phyloP scores from a whole-genome alignment of 1,140 invertebrate genomes.

The Bombus fervidus region DNA sequence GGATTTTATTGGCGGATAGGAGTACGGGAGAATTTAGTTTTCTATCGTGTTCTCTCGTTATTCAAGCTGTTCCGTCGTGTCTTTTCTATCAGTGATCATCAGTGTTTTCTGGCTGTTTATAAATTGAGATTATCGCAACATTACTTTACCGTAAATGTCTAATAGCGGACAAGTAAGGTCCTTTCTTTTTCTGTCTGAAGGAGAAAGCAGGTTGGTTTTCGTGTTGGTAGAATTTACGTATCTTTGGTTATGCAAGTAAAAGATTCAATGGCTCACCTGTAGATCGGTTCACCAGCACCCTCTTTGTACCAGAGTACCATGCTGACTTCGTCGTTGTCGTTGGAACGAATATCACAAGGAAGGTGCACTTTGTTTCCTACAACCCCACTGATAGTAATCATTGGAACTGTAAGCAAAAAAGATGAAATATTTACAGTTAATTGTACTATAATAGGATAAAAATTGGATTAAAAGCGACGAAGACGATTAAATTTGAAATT shows the following conservation, averaged over 20 bases:
- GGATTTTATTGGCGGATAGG: background rate
- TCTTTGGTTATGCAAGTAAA: too few species aligned
- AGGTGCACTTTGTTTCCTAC: constrained; percentile 82
- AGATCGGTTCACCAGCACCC: constrained; percentile 83
- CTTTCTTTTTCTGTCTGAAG: too few species aligned
- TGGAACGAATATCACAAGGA: constrained; percentile 83
- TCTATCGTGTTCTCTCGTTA: background rate
- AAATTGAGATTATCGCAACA: background rate
- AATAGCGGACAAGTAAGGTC: rapidly evolving
- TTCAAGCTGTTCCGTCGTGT: background rate
- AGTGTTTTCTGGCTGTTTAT: background rate
- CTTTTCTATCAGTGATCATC: too few species aligned
- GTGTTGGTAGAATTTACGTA: too few species aligned
- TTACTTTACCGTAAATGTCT: too few species aligned
- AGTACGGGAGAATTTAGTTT: background rate
- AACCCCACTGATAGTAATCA: constrained; percentile 80
- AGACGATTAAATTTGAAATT: background rate
- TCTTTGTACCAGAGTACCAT: constrained; percentile 86
- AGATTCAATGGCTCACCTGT: constrained; percentile 80
- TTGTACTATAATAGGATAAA: background rate
- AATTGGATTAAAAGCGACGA: background rate
- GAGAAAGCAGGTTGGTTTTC: too few species aligned
- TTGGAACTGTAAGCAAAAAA: constrained; percentile 77
- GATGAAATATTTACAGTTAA: background rate
- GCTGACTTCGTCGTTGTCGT: constrained; percentile 81